Percentiles rank a stretch among this genome's conserved stretches.
These are phyloP conservation scores for Rugalucina vietnamica DNA, from an alignment of 2,888 invertebrate species.

Conservation along the genomic window DNA sequence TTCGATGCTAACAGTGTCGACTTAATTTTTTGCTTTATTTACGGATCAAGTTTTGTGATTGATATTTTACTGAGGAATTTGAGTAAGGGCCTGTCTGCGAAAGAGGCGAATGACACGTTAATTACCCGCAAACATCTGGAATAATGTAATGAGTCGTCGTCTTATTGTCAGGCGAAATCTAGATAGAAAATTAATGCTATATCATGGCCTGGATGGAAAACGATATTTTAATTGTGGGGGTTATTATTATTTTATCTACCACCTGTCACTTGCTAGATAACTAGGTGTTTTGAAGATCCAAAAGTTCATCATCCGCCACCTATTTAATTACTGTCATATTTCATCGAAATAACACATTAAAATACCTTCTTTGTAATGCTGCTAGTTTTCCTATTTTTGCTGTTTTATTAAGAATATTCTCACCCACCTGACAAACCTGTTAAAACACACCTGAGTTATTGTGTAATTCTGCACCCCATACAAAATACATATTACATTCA, in stretches of 20 bases:
- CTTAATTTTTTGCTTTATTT: no score
- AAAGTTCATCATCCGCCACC: background rate
- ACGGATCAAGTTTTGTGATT: no score
- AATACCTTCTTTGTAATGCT: background rate
- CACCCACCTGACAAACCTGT: background rate
- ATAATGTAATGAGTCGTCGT: background rate
- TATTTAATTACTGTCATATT: background rate
- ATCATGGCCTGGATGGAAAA: background rate
- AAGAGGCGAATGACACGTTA: background rate
- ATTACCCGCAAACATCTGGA: background rate
- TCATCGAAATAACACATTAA: background rate
- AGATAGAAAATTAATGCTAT: background rate
- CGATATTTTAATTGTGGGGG: background rate
- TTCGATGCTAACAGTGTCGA: no score
- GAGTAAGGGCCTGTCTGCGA: no score
- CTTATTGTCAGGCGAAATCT: background rate
- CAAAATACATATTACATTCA: background rate
- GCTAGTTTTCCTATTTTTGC: background rate
- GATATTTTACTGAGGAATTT: no score
- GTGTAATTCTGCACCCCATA: background rate
- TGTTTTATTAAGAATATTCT: background rate
- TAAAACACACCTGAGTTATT: background rate
- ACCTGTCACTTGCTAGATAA: background rate
- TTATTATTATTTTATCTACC: constrained; percentile 6
- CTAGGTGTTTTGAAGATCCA: background rate